Base-by-base conservation (phyloP, 2,888 invertebrate species). In the Pterostichus niger region DNA sequence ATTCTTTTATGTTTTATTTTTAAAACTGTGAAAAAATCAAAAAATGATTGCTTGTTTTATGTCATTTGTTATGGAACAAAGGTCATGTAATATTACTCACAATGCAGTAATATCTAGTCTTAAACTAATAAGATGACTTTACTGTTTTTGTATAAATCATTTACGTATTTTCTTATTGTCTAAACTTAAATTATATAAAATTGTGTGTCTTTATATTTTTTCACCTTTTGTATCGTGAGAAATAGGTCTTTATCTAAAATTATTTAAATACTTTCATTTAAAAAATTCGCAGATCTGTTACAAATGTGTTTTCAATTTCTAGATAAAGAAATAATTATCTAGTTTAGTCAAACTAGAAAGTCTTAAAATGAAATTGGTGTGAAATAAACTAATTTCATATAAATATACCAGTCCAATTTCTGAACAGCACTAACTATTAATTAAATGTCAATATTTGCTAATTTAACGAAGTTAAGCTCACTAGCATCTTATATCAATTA, bases 231-330 rank as follows among this genome's bases (percentile, higher is more conserved):
- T 13, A 17, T 13, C 68, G 68, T 71, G 68, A 17, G 68, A 71
- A 71, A 44, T 71, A 17, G 68, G 68, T 56, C 56, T 40, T 71
- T 71, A 71, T 71, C 15, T 15, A 17, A 71, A 71, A 17, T 64
- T 40, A 40, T 7, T 40, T 9, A 40, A 40, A 40, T 40, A 40
- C 40, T 40, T 40, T 40, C 40, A 7, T 40, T 40, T 40, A 9
- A 40, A 40, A 40, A 40, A 40, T 3, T 7, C 9, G 9, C 1
- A 40, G 40, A 40, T 9, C 5, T 40, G 7, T 40, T 7, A 5
- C 40, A 40, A 40, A 40, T 9, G 6, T 40, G 7, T 40, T 7
- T 7, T 9, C 6, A 40, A 40, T 40, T 40, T 40, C 6, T 40
- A 40, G 40, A 40, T 7, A 40, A 7, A 7, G 40, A 9, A 40